Evolutionary conservation across 2,113 vertebrate genomes (phyloP).

Genomic region (Sula dactylatra): DNA sequence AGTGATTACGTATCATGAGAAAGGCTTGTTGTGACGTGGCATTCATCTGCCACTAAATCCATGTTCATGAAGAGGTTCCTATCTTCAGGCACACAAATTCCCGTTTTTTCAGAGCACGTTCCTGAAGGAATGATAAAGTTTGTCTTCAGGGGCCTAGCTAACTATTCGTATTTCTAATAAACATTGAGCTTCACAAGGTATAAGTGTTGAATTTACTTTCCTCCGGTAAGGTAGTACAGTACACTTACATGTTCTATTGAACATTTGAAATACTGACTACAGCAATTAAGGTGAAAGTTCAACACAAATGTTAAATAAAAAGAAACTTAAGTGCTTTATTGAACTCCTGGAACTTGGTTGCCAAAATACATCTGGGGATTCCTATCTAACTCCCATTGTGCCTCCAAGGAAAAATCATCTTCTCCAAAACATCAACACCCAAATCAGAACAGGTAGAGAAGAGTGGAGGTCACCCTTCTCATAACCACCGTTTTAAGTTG

Average conservation of each 20-base stretch:
- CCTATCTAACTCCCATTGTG: background rate
- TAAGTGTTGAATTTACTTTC: background rate
- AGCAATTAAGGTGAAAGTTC: background rate
- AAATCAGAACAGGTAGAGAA: background rate
- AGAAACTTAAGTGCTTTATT: background rate
- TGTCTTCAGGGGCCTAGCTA: background rate
- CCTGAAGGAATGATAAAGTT: background rate
- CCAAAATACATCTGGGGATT: background rate
- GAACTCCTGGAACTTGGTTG: background rate
- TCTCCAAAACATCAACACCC: background rate
- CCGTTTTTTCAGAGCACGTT: background rate
- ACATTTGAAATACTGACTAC: background rate
- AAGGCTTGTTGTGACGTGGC: conserved; percentile 8
- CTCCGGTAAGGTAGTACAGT: background rate
- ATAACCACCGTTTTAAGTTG: background rate
- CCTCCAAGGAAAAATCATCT: background rate
- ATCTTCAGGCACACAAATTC: background rate
- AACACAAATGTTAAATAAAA: background rate
- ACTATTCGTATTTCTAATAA: background rate
- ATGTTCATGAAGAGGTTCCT: background rate
- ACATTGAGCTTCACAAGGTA: background rate
- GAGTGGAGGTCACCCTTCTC: background rate
- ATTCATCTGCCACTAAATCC: background rate
- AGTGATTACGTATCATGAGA: background rate
- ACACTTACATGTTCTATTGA: background rate